phyloP scores from a whole-genome alignment of 2,888 invertebrate species.

The Panzeria rudis region DNA sequence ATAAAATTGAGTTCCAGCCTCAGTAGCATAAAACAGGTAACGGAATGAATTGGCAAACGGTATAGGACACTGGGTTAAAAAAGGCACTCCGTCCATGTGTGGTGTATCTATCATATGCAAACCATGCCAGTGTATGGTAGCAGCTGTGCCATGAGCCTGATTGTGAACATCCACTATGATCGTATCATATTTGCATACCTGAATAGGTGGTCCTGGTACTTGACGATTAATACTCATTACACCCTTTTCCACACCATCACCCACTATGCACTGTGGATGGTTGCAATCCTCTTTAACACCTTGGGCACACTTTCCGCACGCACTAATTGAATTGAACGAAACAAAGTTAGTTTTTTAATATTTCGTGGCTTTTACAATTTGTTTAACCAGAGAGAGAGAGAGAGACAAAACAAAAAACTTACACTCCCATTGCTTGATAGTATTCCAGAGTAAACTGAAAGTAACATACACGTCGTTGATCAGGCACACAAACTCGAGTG shows the following conservation, averaged over 20 bases:
- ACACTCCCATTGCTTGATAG: conserved; percentile 83
- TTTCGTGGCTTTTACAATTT: not conserved
- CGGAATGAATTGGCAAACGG: conserved; percentile 87
- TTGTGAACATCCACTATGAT: conserved; percentile 92
- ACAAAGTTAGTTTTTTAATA: not conserved
- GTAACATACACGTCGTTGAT: conserved; percentile 80
- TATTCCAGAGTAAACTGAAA: conserved; percentile 83
- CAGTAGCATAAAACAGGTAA: conserved; percentile 88
- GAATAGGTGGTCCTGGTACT: conserved; percentile 84
- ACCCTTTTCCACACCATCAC: conserved; percentile 84
- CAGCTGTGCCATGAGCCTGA: conserved; percentile 89
- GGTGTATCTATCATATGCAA: conserved; percentile 90
- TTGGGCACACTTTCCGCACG: conserved; percentile 84
- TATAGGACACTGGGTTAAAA: conserved; percentile 92
- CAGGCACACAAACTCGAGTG: conserved; percentile 74
- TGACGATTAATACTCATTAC: conserved; percentile 84
- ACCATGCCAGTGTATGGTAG: conserved; percentile 95
- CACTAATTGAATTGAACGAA: conserved; percentile 77
- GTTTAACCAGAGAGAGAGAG: not conserved
- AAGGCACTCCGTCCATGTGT: conserved; percentile 93
- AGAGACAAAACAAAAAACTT: too few relatives aligned
- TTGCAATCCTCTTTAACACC: conserved; percentile 82
- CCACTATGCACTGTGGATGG: conserved; percentile 84
- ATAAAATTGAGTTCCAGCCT: conserved; percentile 93
- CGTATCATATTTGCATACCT: conserved; percentile 92